A percentile compares a stretch with the other conserved stretches of the same genome.
Conservation (phyloP, 2,888 invertebrate genomes). For the Hydroisotoma schaefferi region DNA sequence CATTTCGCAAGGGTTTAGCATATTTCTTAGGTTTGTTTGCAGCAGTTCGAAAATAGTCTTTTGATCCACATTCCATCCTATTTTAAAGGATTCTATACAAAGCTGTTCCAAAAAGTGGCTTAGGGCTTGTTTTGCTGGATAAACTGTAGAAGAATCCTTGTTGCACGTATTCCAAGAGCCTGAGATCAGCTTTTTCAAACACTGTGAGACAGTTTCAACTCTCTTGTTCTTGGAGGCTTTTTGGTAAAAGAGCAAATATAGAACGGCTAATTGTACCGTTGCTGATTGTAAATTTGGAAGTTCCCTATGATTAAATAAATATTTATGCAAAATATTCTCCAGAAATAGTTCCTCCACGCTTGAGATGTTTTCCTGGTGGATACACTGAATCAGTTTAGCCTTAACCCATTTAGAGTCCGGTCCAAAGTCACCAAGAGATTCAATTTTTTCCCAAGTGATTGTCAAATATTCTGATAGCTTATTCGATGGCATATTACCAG, state of each 20-base stretch:
- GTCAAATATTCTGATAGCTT: slow-evolving; percentile 32
- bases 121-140: slow-evolving; percentile 35
- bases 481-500: slow-evolving; percentile 23
- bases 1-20: slow-evolving; percentile 30
- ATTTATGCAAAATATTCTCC: slow-evolving; percentile 22
- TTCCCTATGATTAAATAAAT: slow-evolving; percentile 29
- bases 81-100: slow-evolving; percentile 33
- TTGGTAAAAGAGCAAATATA: slow-evolving; percentile 30
- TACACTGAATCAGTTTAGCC: slow-evolving; percentile 29
- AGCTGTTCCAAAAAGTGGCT: slow-evolving; percentile 40
- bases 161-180: slow-evolving; percentile 26
- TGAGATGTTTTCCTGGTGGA: slow-evolving; percentile 28
- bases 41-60: slow-evolving; percentile 11
- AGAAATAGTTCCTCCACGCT: slow-evolving; percentile 24
- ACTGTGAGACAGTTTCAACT: slow-evolving; percentile 4
- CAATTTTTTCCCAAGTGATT: slow-evolving; percentile 26
- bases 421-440: slow-evolving; percentile 21
- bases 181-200: slow-evolving; percentile 22
- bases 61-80: too few species aligned
- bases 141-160: slow-evolving; percentile 28
- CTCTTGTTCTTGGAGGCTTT: slow-evolving; percentile 9
- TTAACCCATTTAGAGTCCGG: slow-evolving; percentile 29
- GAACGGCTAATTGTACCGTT: slow-evolving; percentile 31
- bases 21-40: slow-evolving; percentile 11
- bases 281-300: slow-evolving; percentile 32